Conservation (phyloP, 1,140 invertebrate species). For the Micrasema longulum region DNA sequence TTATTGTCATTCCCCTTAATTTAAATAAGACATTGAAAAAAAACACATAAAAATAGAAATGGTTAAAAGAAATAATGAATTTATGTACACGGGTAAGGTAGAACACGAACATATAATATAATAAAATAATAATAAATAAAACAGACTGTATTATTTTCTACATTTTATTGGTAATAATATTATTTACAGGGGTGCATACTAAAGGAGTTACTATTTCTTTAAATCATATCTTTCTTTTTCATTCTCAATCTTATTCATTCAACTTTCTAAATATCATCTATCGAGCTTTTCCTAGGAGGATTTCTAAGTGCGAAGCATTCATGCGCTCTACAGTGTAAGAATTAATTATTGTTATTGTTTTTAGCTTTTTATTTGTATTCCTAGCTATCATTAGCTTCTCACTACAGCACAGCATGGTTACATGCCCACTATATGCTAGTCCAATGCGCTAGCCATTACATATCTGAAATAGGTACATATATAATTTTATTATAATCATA, state of each 20-base stretch:
- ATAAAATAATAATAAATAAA: slow-evolving; percentile 10
- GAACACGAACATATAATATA: neutral
- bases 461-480: slow-evolving; percentile 52
- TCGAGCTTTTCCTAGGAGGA: slow-evolving; percentile 13
- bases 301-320: slow-evolving; percentile 47
- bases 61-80: neutral
- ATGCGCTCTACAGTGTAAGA: slow-evolving; percentile 43
- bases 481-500: slow-evolving; percentile 23
- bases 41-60: neutral
- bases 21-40: no score
- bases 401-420: slow-evolving; percentile 49
- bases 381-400: slow-evolving; percentile 45
- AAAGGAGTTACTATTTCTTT: neutral
- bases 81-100: slow-evolving; percentile 30
- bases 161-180: neutral
- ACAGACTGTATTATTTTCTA: slow-evolving; percentile 1
- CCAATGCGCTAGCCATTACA: slow-evolving; percentile 53
- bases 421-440: slow-evolving; percentile 53
- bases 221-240: neutral
- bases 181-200: slow-evolving; percentile 34
- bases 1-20: slow-evolving; percentile 95
- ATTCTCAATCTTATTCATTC: slow-evolving; percentile 15
- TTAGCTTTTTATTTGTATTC: slow-evolving; percentile 37
- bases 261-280: slow-evolving; percentile 17
- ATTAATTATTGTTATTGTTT: slow-evolving; percentile 12